Conservation (phyloP, 2,113 vertebrate genomes). For the Ophthalmolycus amberensis region DNA sequence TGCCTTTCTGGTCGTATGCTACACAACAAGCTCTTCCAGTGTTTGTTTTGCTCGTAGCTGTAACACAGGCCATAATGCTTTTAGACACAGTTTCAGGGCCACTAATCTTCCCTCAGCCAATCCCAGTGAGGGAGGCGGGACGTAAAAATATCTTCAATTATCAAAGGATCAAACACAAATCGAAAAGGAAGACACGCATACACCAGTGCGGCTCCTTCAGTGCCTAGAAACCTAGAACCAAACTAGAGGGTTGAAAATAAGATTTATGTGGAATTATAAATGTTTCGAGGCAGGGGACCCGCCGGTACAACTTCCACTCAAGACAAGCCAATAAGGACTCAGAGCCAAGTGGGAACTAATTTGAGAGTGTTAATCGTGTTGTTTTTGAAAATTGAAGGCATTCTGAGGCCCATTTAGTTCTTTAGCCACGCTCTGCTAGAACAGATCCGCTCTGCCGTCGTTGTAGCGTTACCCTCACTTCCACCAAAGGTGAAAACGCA, state of each 20-base stretch:
- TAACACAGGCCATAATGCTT: neutral
- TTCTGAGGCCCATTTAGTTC: constrained; percentile 2
- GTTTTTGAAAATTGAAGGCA: constrained; percentile 22
- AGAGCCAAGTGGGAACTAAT: constrained; percentile 23
- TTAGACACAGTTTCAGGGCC: neutral
- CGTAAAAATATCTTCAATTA: neutral
- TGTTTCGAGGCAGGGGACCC: neutral
- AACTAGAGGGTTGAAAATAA: constrained; percentile 42
- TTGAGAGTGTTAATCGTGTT: constrained; percentile 44
- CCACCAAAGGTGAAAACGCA: neutral
- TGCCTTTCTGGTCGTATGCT: too few relatives aligned
- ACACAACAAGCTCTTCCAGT: neutral
- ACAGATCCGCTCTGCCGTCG: neutral
- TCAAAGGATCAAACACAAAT: neutral
- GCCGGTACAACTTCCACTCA: constrained; percentile 1
- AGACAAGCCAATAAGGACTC: neutral
- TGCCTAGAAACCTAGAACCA: neutral
- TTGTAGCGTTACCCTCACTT: neutral
- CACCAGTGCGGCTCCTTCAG: neutral
- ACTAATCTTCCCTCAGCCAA: neutral
- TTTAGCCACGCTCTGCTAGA: neutral
- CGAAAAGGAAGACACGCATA: neutral
- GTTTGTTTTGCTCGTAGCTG: neutral
- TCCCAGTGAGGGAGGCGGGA: neutral
- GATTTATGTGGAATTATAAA: constrained; percentile 27